Evolutionary conservation across 37 sponge, comb jelly and placozoan genomes (phyloP).

Genomic region (Sycon ciliatum): DNA sequence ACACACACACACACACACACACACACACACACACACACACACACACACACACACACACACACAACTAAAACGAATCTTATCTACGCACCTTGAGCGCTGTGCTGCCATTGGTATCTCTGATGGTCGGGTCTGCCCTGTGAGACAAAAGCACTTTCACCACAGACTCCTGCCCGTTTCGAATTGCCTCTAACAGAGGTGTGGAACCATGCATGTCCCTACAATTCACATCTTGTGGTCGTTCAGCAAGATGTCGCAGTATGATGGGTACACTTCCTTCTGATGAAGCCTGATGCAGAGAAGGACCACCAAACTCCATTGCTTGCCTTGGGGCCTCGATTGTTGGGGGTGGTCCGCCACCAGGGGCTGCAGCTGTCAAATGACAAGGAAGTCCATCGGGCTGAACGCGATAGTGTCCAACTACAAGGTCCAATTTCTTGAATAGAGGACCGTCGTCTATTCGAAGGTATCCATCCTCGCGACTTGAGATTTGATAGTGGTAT

Average conservation of each 20-base stretch:
- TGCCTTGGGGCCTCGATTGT: too few species aligned
- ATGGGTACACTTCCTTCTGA: constrained; percentile 10
- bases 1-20: too few species aligned
- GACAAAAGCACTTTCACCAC: constrained; percentile 39
- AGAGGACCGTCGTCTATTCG: constrained; percentile 80
- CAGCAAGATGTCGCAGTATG: constrained; percentile 20
- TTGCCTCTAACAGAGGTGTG: constrained; percentile 65
- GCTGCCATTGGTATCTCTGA: constrained; percentile 65
- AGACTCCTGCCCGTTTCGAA: constrained; percentile 41
- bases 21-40: too few species aligned
- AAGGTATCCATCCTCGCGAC: constrained; percentile 70
- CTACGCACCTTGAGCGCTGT: constrained; percentile 74
- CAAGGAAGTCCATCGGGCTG: constrained; percentile 60
- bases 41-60: too few species aligned
- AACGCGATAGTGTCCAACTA: constrained; percentile 54
- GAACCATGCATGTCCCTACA: constrained; percentile 57
- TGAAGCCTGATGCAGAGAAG: constrained; percentile 63
- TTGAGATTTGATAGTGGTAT: constrained; percentile 71
- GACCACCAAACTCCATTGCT: constrained; percentile 46
- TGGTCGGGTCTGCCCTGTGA: constrained; percentile 57
- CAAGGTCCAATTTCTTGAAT: constrained; percentile 76
- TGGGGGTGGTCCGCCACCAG: too few species aligned
- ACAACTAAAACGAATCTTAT: too few species aligned
- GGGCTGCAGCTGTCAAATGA: too few species aligned
- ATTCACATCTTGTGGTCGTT: constrained; percentile 23